These are phyloP conservation scores for Fragum whitleyi DNA, from an alignment of 2,888 invertebrate genomes.

Conservation along the genomic window DNA sequence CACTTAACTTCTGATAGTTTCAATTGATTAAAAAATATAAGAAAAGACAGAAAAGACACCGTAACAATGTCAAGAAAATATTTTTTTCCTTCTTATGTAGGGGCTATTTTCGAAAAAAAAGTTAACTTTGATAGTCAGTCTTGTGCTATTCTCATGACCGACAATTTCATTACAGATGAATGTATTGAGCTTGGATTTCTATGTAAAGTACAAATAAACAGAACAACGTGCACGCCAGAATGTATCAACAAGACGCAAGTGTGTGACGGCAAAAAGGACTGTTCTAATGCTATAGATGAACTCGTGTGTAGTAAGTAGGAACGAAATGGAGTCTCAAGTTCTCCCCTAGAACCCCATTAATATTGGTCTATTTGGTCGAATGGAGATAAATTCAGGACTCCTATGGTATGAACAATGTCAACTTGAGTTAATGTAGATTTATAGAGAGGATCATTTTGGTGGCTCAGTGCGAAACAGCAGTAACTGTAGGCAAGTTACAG, in stretches of 20 bases:
- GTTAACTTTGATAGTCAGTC: too few species aligned
- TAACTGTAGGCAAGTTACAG: too few species aligned
- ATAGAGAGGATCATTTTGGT: too few species aligned
- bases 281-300: slow-evolving; percentile 1
- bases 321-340: not conserved
- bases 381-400: not conserved
- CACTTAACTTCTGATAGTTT: too few species aligned
- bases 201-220: not conserved
- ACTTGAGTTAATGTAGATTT: not conserved
- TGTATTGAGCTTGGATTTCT: not conserved
- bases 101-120: too few species aligned
- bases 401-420: not conserved
- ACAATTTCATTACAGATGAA: not conserved
- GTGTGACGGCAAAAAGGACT: not conserved
- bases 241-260: not conserved
- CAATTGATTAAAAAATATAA: too few species aligned
- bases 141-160: too few species aligned
- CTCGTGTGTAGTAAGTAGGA: not conserved
- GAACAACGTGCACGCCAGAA: not conserved
- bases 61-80: too few species aligned
- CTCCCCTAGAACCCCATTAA: not conserved
- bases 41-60: too few species aligned
- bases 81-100: too few species aligned
- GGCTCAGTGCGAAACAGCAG: too few species aligned
- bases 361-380: not conserved